Evolutionary conservation across 1,140 invertebrate genomes (phyloP).

Genomic region (Venustaconcha ellipsiformis): DNA sequence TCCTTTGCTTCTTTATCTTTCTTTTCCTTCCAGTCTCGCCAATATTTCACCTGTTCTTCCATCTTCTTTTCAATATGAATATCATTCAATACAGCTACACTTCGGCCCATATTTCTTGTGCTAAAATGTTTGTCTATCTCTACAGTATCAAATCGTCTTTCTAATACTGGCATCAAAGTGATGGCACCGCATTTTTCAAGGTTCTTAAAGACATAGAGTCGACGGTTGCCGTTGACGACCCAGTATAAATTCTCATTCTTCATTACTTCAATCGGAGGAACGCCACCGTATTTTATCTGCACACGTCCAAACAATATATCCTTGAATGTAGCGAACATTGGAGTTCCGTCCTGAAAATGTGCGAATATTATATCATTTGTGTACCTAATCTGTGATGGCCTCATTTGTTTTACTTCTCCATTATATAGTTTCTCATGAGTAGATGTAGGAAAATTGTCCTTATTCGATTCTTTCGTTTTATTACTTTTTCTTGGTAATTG

Average conservation of each 20-base stretch:
- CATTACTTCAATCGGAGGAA: slow-evolving; percentile 31
- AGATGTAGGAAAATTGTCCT: too few species aligned
- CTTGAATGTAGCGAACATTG: slow-evolving; percentile 26
- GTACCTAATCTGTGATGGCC: slow-evolving; percentile 27
- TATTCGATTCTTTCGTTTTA: too few species aligned
- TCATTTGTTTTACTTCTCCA: slow-evolving; percentile 24
- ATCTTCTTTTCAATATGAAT: slow-evolving; percentile 16
- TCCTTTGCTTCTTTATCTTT: slow-evolving; percentile 14
- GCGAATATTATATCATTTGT: slow-evolving; percentile 28
- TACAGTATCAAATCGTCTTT: slow-evolving; percentile 24
- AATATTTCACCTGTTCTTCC: slow-evolving; percentile 15
- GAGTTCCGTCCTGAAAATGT: slow-evolving; percentile 27
- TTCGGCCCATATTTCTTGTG: slow-evolving; percentile 20
- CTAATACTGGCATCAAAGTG: slow-evolving; percentile 23
- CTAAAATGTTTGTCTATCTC: slow-evolving; percentile 35
- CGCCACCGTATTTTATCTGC: slow-evolving; percentile 22
- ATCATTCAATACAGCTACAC: slow-evolving; percentile 22
- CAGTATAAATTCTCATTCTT: slow-evolving; percentile 25
- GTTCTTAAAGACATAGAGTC: slow-evolving; percentile 18
- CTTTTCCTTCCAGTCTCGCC: slow-evolving; percentile 32
- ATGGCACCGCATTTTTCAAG: slow-evolving; percentile 30
- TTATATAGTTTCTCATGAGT: slow-evolving; percentile 15
- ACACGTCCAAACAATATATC: slow-evolving; percentile 22
- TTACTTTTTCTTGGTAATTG: too few species aligned
- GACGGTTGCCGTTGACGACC: slow-evolving; percentile 28